Evolutionary conservation across 2,888 invertebrate genomes (phyloP).

Genomic region (Globia sparganii): DNA sequence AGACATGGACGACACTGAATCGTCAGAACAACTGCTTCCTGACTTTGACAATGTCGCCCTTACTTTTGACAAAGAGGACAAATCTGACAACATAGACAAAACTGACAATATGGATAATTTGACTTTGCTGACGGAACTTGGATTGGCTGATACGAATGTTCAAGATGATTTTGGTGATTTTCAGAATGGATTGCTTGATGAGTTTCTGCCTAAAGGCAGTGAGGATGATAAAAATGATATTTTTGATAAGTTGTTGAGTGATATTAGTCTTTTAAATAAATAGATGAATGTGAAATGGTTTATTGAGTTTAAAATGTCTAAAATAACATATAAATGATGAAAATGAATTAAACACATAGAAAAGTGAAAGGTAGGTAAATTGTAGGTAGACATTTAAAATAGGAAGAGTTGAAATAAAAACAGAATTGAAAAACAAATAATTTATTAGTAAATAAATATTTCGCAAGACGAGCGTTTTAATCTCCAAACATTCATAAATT

Average conservation of each 20-base stretch:
- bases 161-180: slow-evolving; percentile 85
- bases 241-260: slow-evolving; percentile 85
- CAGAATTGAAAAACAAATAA: not conserved
- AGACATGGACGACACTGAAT: slow-evolving; percentile 81
- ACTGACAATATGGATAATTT: slow-evolving; percentile 77
- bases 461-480: slow-evolving; percentile 42
- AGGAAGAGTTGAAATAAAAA: slow-evolving; percentile 9
- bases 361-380: not conserved
- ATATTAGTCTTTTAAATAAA: slow-evolving; percentile 78
- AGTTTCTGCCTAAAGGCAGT: slow-evolving; percentile 73
- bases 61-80: slow-evolving; percentile 57
- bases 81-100: slow-evolving; percentile 73
- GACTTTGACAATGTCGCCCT: slow-evolving; percentile 74
- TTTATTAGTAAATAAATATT: slow-evolving; percentile 62
- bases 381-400: not conserved
- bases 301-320: not conserved
- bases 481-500: slow-evolving; percentile 10
- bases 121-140: slow-evolving; percentile 90
- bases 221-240: slow-evolving; percentile 80
- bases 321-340: not conserved
- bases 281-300: slow-evolving; percentile 18
- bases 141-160: slow-evolving; percentile 87
- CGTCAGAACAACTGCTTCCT: slow-evolving; percentile 82
- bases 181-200: slow-evolving; percentile 83
- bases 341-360: not conserved